phyloP scores from a whole-genome alignment of 2,113 vertebrate species.

The Callionymus lyra region DNA sequence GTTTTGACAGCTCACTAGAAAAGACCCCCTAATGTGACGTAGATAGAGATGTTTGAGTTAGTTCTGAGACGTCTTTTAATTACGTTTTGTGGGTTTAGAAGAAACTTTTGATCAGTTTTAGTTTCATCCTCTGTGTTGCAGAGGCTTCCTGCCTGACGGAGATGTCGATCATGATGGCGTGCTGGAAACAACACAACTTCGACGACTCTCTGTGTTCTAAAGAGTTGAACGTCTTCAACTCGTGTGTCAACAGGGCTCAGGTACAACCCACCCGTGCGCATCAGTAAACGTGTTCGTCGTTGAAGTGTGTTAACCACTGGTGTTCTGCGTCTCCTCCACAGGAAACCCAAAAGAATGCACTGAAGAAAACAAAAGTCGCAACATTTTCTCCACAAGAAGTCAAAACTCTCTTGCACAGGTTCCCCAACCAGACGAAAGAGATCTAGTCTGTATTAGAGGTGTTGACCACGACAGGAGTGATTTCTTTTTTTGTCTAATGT shows the following conservation, averaged over 20 bases:
- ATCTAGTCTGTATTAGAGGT: background rate
- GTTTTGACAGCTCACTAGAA: too few species aligned
- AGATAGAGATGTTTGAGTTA: too few species aligned
- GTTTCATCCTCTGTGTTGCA: background rate
- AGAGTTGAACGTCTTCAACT: conserved; percentile 1
- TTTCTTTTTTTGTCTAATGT: too few species aligned
- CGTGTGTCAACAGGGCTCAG: background rate
- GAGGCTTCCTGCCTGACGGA: conserved; percentile 6
- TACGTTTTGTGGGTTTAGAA: too few species aligned
- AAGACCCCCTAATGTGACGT: too few species aligned
- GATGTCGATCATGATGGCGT: conserved; percentile 9
- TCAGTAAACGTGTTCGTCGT: background rate
- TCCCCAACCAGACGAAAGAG: background rate
- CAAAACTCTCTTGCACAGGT: conserved; percentile 1
- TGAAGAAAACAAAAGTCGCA: background rate
- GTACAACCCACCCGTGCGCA: too few species aligned
- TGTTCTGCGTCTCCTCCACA: background rate
- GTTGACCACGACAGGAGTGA: too few species aligned
- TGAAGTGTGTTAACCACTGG: background rate
- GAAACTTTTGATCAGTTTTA: background rate
- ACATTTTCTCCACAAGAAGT: background rate
- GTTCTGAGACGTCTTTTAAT: too few species aligned
- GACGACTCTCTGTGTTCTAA: conserved; percentile 5
- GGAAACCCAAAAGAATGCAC: background rate
- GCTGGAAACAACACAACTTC: conserved; percentile 8